Evolutionary conservation across 2,888 invertebrate species (phyloP), one percentile per base, ranked within the genome.

Genomic region (Ophion ellenae): DNA sequence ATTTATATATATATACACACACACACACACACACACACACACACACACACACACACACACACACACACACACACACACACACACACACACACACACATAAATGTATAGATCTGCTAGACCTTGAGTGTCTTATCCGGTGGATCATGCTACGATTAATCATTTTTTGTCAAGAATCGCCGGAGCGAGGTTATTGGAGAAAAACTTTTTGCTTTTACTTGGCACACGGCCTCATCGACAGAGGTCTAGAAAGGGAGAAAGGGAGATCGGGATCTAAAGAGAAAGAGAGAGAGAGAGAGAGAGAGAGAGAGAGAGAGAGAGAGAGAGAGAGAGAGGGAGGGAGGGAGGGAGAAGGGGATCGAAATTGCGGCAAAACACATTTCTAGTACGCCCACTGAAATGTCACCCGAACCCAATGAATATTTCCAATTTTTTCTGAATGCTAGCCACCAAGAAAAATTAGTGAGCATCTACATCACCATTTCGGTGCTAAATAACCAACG

Each of bases 51-150:
- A 47, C 1, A 3, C 53, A 53, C 5, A 53, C 14, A 47, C 11
- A 47, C 11, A 47, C 9, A 3, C 0, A 47, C 11, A 47, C 1
- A 47, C 2, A 47, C 1, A 47, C 11, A 47, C 11, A 47, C 9
- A 3, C 0, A 47, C 11, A 47, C 1, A 47, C 2, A 47, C 1
- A 3, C 53, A 53, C 5, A 53, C 14, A 47, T 14, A 53, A 53
- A 53, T 53, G 3, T 53, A 53, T 14, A 14, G 14, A 17, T 47
- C 84, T 84, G 76, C 57, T 67, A 81, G 10, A 84, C 83, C 85
- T 86, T 83, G 80, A 73, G 67, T 69, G n/a, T 67, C 24, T 81
- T 80, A 86, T 83, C 80, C 83, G 14, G 10, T 57, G 57, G 28
- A 82, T 83, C 76, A 32, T 11, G 24, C 45, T 45, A 57, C 47